Base-by-base conservation (phyloP, 2,797 vertebrate genomes). In the Urosaurus nigricauda region DNA sequence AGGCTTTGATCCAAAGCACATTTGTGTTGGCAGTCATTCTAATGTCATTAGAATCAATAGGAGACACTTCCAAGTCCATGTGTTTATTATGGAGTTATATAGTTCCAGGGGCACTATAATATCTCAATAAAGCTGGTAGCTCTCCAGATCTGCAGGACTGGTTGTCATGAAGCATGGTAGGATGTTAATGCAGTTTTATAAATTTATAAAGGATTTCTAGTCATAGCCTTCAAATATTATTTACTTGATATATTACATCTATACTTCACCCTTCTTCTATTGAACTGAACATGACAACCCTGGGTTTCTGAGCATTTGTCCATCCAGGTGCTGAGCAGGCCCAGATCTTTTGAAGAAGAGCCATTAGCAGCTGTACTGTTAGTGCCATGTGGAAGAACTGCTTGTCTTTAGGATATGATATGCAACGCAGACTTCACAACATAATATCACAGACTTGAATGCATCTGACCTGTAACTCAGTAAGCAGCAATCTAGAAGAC, bases 21-120 rank as follows among this genome's bases (percentile, higher is more conserved):
- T 83, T 86, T 86, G 84, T 58, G 29, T 82, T 89, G 88, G 84
- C 88, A 78, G 84, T 60, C 29, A n/a, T 78, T 85, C 75, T 43
- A 82, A 3, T 21, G 71, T 35, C 51, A 35, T 29, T 75, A 77
- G 79, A 77, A 88, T 75, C 78, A 89, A 86, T 35, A 77, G 73
- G 43, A 53, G 58, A 86, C 51, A 60, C 75, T 58, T 86, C 65
- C 77, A 85, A 79, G 68, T 53, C 58, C 19, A 58, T 26, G 43
- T 81, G 17, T 74, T 85, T 65, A 60, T 43, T 74, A 60, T 32
- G 32, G 78, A 81, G n/a, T 37, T 40, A 40, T 56, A 75, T 37
- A 29, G 16, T 78, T 79, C 77, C 68, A 63, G 5, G 51, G 58
- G 56, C 56, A 74, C 40, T 60, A 51, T 51, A 74, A 35, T 29